Evolutionary conservation across 2,797 vertebrate genomes (phyloP), one percentile per base, ranked within the genome.

Genomic region (Pseudocheirus occidentalis): DNA sequence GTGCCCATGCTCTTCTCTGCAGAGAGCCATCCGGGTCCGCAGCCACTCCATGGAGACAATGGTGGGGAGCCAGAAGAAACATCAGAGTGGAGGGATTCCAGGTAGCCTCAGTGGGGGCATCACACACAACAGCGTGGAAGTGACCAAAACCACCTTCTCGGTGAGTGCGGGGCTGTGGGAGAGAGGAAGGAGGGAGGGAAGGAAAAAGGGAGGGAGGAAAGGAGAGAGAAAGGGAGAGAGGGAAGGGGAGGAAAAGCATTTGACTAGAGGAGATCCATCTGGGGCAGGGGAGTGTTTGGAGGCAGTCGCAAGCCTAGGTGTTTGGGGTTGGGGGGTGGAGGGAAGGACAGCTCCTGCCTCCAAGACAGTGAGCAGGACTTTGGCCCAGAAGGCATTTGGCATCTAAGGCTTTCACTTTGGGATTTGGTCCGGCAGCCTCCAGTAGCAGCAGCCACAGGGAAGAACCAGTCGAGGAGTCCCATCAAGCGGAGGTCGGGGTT

Each of bases 1-100:
- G 34, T 73, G 34, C 28, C n/a, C n/a, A 5, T 4, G 0, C 40
- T 52, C 0, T 93, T 57, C 57, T 46, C 53, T 0, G 0, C 98
- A 99, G 99, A 99, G 99, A 98, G 99, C 99, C 95, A 99, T 99
- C 98, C 99, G 99, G 0, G 99, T 99, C 62, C 99, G 99, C 95
- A 99, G 99, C 97, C 99, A 99, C 98, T 99, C 99, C 97, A 99
- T 99, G 99, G 99, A 99, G 98, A 99, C 99, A 3, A 99, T 99
- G 99, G 99, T 99, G 98, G 99, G 99, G 92, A 99, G 99, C 92
- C 99, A 99, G 94, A 99, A 99, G 97, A 99, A 99, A 98, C 99
- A 99, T 55, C 99, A 99, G 0, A 94, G 98, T 0, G 98, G 98
- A 0, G 99, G 99, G 9, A 99, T 99, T 92, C 99, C 99, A 0